A percentile compares a stretch with the other conserved stretches of the same genome.
phyloP scores from a whole-genome alignment of 2,888 invertebrate species.

The Caradrina kadenii region DNA sequence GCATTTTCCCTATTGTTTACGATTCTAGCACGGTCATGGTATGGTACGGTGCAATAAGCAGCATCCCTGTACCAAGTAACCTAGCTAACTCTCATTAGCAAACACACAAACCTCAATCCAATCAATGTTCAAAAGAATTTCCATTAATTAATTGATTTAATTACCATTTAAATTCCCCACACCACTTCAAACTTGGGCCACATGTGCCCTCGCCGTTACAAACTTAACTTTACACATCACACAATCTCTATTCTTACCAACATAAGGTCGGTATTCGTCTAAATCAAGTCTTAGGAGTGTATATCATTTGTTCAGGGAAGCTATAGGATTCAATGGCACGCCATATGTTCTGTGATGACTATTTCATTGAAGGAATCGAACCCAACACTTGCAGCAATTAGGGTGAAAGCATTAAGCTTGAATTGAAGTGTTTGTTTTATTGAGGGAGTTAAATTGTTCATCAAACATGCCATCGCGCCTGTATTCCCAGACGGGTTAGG shows the following conservation, averaged over 20 bases:
- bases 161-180: constrained; percentile 28
- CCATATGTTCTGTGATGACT: constrained; percentile 53
- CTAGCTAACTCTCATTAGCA: constrained; percentile 11
- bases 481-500: no score
- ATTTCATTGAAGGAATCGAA: constrained; percentile 56
- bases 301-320: constrained; percentile 38
- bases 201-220: constrained; percentile 4
- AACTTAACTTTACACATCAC: constrained; percentile 12
- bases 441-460: neutral
- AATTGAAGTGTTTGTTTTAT: constrained; percentile 40
- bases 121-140: constrained; percentile 45
- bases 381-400: constrained; percentile 55
- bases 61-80: neutral
- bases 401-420: constrained; percentile 42
- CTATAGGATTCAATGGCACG: constrained; percentile 47
- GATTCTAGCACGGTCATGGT: no score
- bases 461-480: no score
- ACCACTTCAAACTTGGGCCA: constrained; percentile 55
- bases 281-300: neutral
- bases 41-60: no score
- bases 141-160: constrained; percentile 41
- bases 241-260: rapidly evolving
- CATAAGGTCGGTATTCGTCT: constrained; percentile 3
- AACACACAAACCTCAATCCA: constrained; percentile 26
- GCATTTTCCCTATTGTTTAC: no score